A percentile compares a stretch with the other conserved stretches of the same genome.
Conservation (phyloP, 2,113 vertebrate genomes). For the Lonchura striata region DNA sequence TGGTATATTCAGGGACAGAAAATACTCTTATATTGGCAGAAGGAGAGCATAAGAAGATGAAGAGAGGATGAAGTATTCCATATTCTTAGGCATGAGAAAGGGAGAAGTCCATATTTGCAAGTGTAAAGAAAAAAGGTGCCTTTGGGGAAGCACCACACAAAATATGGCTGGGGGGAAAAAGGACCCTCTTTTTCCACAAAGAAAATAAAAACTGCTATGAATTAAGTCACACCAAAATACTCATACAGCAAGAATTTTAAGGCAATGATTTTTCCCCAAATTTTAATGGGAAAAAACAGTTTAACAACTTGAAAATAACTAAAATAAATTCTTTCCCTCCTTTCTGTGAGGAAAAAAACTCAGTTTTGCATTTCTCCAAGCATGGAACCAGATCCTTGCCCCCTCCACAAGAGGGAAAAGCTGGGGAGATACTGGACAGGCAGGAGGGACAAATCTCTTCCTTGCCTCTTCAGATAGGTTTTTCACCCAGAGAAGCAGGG, state of each 20-base stretch:
- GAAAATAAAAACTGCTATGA: background rate
- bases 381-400: background rate
- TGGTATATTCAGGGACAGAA: background rate
- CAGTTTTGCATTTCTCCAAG: background rate
- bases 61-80: background rate
- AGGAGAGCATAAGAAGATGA: background rate
- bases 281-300: background rate
- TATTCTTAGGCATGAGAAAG: background rate
- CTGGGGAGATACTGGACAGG: background rate
- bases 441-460: background rate
- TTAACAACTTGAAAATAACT: background rate
- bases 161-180: background rate
- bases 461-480: background rate
- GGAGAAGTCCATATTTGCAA: background rate
- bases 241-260: background rate
- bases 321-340: background rate
- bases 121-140: background rate
- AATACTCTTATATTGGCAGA: background rate
- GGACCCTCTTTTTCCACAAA: background rate
- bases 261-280: background rate
- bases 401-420: background rate
- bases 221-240: background rate
- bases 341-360: background rate
- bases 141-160: background rate
- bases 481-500: background rate